Percentiles rank a stretch among this genome's conserved stretches.
Conservation (phyloP, 2,888 invertebrate genomes). For the Eupithecia centaureata region DNA sequence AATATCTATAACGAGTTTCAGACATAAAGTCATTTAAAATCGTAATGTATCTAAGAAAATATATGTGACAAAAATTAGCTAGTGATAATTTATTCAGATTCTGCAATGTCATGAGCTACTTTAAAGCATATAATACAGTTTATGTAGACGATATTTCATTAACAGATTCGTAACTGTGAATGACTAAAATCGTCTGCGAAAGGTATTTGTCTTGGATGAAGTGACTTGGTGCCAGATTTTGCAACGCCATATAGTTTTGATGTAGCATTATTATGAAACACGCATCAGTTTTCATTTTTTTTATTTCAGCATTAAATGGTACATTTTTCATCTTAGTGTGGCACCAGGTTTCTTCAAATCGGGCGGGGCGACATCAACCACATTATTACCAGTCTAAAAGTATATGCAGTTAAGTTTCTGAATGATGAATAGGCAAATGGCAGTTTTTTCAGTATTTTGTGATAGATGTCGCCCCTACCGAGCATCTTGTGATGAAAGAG, state of each 20-base stretch:
- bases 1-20: neutral
- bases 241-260: neutral
- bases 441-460: neutral
- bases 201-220: neutral
- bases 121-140: neutral
- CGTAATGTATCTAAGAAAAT: neutral
- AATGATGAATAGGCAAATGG: neutral
- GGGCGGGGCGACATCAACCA: neutral
- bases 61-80: neutral
- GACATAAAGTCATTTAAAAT: neutral
- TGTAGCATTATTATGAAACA: too few species aligned
- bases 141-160: neutral
- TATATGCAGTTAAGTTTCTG: neutral
- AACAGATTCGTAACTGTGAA: neutral
- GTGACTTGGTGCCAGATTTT: neutral
- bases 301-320: neutral
- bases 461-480: conserved; percentile 14
- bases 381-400: neutral
- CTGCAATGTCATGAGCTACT: neutral
- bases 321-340: neutral
- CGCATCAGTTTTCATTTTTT: neutral
- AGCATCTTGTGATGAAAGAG: conserved; percentile 8
- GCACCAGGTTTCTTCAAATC: neutral
- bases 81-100: neutral
- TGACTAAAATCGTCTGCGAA: neutral